A percentile compares a stretch with the other conserved stretches of the same genome.
Evolutionary conservation across 2,888 invertebrate genomes (phyloP).

Genomic region (Epiblema foenella): DNA sequence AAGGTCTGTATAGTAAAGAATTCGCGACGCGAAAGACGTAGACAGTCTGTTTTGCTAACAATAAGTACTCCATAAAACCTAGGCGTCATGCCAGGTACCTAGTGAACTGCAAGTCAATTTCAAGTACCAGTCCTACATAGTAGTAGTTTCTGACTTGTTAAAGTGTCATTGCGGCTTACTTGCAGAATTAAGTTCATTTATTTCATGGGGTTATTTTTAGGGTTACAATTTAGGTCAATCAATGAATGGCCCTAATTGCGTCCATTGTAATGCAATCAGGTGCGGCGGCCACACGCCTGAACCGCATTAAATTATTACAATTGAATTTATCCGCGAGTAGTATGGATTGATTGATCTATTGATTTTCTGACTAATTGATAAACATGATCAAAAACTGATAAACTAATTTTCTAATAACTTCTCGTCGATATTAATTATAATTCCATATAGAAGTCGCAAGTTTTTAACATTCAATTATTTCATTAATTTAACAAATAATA

Average conservation of each 20-base stretch:
- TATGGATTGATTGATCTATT: not conserved
- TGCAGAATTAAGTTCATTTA: no score
- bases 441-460: no score
- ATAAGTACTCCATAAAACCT: not conserved
- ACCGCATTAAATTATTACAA: slow-evolving; percentile 12
- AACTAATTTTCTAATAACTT: not conserved
- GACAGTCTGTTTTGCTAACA: not conserved
- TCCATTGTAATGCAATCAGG: slow-evolving; percentile 43
- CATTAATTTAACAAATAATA: no score
- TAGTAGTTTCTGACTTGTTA: no score
- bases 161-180: no score
- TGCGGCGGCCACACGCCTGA: slow-evolving; percentile 23
- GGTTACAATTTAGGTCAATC: slow-evolving; percentile 78
- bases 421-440: no score
- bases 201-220: slow-evolving; percentile 75
- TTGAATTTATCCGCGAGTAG: slow-evolving; percentile 6
- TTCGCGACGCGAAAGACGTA: not conserved
- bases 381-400: not conserved
- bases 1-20: slow-evolving; percentile 62
- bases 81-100: not conserved
- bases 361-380: no score
- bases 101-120: slow-evolving; percentile 13
- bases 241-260: slow-evolving; percentile 62
- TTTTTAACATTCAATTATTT: no score
- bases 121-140: slow-evolving; percentile 30